These are phyloP conservation scores for Cinclus mexicanus DNA, from an alignment of 2,113 vertebrate genomes.

Conservation along the genomic window DNA sequence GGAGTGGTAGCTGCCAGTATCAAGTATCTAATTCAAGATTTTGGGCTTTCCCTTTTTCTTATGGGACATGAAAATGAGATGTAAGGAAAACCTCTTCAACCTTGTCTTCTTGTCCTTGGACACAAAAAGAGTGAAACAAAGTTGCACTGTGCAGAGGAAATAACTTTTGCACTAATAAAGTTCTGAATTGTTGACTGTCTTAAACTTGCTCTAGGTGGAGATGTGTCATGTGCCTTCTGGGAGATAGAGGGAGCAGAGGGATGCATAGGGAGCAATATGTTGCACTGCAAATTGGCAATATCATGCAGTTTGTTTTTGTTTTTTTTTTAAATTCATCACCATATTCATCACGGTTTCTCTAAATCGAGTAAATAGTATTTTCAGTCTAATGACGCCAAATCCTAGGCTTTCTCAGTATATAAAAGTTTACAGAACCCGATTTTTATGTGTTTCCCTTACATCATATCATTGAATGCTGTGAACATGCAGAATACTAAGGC, in stretches of 20 bases:
- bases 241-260: too few species aligned
- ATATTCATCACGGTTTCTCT: neutral
- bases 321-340: neutral
- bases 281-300: neutral
- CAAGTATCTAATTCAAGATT: neutral
- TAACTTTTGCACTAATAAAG: neutral
- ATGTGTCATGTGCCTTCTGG: neutral
- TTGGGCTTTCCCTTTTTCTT: neutral
- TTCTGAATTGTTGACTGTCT: neutral
- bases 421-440: neutral
- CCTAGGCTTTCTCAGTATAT: neutral
- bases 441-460: neutral
- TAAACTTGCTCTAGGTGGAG: neutral
- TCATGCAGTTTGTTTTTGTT: neutral
- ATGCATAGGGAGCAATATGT: neutral
- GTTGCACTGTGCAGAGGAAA: neutral
- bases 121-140: neutral
- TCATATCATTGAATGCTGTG: neutral
- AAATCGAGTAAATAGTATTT: neutral
- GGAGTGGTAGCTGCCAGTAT: neutral
- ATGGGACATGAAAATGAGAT: neutral
- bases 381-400: neutral
- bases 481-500: neutral
- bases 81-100: neutral
- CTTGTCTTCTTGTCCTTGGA: neutral